Base-by-base conservation (phyloP, 2,113 vertebrate genomes). In the Zeus faber region DNA sequence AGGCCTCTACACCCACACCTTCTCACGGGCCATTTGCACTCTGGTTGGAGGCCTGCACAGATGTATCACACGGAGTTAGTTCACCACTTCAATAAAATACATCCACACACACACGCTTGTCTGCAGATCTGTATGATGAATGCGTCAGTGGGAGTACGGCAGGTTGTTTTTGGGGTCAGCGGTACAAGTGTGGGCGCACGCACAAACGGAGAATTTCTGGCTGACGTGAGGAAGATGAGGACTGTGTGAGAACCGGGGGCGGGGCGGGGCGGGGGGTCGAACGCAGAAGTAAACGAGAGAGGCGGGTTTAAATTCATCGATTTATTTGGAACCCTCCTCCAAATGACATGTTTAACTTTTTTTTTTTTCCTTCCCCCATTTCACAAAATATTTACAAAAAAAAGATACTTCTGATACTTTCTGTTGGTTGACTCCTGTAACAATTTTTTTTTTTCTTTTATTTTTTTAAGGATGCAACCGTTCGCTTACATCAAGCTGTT, bases 311-410 rank as follows among this genome's bases (percentile, higher is more conserved):
- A 85, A 84, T 81, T 77, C 75, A 79, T 73, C 74, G 11, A 60
- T 89, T 91, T 91, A 91, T 90, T 91, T 89, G 82, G 76, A 88
- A 87, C 80, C 79, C 66, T 72, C 65, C 68, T 85, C 84, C 86
- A 88, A 89, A 87, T 85, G 62, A 82, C 85, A 88, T 46, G 66
- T 83, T 73, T 73, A 76, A 79, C 73, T 83, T 37, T 9, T 37
- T 37, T 37, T n/a, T n/a, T n/a, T n/a, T n/a, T n/a, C n/a, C n/a
- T n/a, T 29, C 81, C 83, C 87, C 76, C 84, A 83, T 87, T 87
- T 90, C 88, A 87, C 86, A 91, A 91, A 91, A 90, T 91, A 91
- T 91, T 90, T 91, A 90, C 90, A 90, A 89, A 89, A 48, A 41
- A 85, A 83, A 85, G 79, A 81, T 77, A 83, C 48, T 81, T 80